Evolutionary conservation across 2,113 vertebrate species (phyloP).

Genomic region (Serinus canaria): DNA sequence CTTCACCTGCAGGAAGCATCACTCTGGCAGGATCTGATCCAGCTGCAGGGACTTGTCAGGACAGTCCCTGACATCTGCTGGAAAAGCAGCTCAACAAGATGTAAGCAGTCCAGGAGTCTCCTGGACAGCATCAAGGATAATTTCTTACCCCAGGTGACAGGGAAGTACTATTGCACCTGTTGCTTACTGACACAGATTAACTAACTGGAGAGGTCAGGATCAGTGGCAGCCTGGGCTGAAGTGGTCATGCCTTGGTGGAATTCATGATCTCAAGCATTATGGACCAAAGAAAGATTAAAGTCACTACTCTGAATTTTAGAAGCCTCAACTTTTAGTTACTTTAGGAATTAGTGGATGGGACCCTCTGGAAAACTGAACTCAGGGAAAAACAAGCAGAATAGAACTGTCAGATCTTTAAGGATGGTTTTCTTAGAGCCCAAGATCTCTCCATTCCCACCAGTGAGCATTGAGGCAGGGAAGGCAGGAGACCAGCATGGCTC

Average conservation of each 20-base stretch:
- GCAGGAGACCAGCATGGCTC: neutral
- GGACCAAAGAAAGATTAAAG: neutral
- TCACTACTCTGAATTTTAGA: neutral
- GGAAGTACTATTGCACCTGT: neutral
- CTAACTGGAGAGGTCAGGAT: neutral
- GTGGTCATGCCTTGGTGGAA: neutral
- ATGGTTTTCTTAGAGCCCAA: neutral
- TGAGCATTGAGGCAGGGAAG: neutral
- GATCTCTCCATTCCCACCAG: neutral
- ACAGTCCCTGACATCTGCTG: neutral
- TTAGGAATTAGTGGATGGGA: neutral
- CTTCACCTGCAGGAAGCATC: neutral
- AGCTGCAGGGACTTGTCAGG: neutral
- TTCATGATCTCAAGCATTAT: neutral
- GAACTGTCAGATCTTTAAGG: neutral
- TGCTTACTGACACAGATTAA: neutral
- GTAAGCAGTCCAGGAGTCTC: neutral
- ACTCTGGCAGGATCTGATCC: neutral
- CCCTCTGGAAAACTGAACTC: neutral
- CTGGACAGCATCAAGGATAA: neutral
- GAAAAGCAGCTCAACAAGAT: neutral
- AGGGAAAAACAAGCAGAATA: neutral
- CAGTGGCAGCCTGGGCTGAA: neutral
- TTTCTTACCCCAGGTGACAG: neutral
- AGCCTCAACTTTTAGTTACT: neutral